A percentile compares a stretch with the other conserved stretches of the same genome.
These are phyloP conservation scores for Luperina nickerlii DNA, from an alignment of 2,888 invertebrate species.

Conservation along the genomic window DNA sequence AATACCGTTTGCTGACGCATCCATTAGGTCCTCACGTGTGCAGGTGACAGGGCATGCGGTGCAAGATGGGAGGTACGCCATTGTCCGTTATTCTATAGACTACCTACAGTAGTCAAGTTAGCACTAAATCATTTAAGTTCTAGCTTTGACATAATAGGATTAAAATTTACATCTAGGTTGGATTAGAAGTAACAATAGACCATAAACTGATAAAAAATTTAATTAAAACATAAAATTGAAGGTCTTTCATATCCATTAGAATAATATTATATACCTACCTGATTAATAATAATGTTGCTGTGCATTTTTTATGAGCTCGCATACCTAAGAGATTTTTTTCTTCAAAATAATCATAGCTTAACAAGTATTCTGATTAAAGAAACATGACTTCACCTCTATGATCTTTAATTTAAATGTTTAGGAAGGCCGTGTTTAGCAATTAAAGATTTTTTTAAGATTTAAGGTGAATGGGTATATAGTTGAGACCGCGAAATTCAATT, in stretches of 20 bases:
- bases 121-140: not conserved
- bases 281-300: not conserved
- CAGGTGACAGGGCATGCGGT: not conserved
- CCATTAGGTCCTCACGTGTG: not conserved
- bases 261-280: not conserved
- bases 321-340: not conserved
- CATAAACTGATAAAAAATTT: not conserved
- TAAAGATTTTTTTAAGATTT: no score
- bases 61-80: not conserved
- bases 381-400: not conserved
- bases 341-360: not conserved
- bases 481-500: no score
- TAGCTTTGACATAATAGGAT: not conserved
- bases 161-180: not conserved
- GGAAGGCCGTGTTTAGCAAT: not conserved
- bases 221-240: not conserved
- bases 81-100: not conserved
- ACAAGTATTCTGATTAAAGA: not conserved
- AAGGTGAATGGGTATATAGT: no score
- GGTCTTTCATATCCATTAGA: not conserved
- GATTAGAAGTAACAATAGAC: not conserved
- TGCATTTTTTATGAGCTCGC: not conserved
- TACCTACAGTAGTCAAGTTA: not conserved
- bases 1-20: not conserved
- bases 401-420: conserved; percentile 14